These are phyloP conservation scores for Agapornis roseicollis DNA, from an alignment of 2,113 vertebrate genomes.

Conservation along the genomic window DNA sequence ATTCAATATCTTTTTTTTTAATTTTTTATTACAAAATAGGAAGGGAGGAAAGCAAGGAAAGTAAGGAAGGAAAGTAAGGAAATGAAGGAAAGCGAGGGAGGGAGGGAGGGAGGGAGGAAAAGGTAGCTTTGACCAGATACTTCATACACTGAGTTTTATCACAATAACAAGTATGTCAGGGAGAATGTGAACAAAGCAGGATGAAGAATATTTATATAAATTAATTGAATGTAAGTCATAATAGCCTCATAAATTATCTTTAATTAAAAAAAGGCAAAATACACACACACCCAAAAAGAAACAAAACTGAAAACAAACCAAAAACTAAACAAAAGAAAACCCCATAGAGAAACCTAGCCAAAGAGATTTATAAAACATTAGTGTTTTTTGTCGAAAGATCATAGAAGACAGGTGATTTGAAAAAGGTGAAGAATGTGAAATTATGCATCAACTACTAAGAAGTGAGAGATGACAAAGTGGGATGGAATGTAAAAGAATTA, in stretches of 20 bases:
- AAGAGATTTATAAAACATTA: neutral
- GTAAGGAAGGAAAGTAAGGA: neutral
- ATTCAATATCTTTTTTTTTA: neutral
- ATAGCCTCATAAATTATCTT: neutral
- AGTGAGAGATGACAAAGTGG: neutral
- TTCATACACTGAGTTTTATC: neutral
- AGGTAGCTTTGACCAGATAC: neutral
- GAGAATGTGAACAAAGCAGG: neutral
- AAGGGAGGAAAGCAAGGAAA: neutral
- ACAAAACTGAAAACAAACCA: too few relatives aligned
- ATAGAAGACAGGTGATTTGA: neutral
- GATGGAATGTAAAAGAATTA: neutral
- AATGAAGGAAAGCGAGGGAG: neutral
- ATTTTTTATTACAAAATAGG: neutral
- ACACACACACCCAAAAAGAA: neutral
- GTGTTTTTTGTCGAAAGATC: neutral
- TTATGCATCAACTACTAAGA: neutral
- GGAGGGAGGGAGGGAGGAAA: neutral
- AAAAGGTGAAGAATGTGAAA: neutral
- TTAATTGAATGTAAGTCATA: neutral
- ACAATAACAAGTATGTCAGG: neutral
- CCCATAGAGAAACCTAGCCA: neutral
- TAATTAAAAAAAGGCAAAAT: neutral
- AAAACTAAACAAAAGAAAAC: neutral
- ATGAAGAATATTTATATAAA: neutral